A percentile compares a stretch with the other conserved stretches of the same genome.
Conservation (phyloP, 1,140 invertebrate genomes). For the Drosophila navojoa region DNA sequence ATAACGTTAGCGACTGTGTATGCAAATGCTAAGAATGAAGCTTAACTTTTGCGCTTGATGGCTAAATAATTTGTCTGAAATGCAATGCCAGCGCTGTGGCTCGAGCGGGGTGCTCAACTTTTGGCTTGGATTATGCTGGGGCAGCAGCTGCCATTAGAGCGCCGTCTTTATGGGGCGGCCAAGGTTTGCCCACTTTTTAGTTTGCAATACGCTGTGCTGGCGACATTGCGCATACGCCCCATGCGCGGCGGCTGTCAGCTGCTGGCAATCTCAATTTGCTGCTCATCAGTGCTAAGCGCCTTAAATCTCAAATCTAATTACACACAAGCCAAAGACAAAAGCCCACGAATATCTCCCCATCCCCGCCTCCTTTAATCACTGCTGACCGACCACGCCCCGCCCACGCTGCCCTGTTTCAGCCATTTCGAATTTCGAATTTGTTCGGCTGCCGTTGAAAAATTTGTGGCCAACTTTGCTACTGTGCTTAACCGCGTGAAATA, state of each 20-base stretch:
- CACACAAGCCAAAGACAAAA: constrained; percentile 71
- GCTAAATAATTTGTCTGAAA: constrained; percentile 60
- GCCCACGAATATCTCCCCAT: constrained; percentile 53
- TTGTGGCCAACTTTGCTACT: constrained; percentile 50
- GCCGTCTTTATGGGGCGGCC: neutral
- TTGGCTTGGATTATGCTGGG: neutral
- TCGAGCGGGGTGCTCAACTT: constrained; percentile 12
- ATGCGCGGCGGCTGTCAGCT: constrained; percentile 23
- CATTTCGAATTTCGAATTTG: constrained; percentile 57
- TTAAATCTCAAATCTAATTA: constrained; percentile 80
- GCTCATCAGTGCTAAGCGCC: constrained; percentile 60
- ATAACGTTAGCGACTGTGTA: constrained; percentile 51
- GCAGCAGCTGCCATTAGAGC: neutral
- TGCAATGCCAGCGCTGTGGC: constrained; percentile 37
- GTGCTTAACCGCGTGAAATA: constrained; percentile 81
- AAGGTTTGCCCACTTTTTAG: neutral
- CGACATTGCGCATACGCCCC: constrained; percentile 32
- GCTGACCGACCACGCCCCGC: constrained; percentile 51
- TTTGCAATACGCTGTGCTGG: neutral
- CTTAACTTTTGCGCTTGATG: constrained; percentile 70
- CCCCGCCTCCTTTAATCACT: constrained; percentile 61
- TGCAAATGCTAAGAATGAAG: constrained; percentile 50
- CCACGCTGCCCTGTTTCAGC: constrained; percentile 6
- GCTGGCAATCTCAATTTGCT: constrained; percentile 56
- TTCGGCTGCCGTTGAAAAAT: constrained; percentile 29